Base-by-base conservation (phyloP, 1,140 invertebrate species). In the Rhagoletis pomonella region DNA sequence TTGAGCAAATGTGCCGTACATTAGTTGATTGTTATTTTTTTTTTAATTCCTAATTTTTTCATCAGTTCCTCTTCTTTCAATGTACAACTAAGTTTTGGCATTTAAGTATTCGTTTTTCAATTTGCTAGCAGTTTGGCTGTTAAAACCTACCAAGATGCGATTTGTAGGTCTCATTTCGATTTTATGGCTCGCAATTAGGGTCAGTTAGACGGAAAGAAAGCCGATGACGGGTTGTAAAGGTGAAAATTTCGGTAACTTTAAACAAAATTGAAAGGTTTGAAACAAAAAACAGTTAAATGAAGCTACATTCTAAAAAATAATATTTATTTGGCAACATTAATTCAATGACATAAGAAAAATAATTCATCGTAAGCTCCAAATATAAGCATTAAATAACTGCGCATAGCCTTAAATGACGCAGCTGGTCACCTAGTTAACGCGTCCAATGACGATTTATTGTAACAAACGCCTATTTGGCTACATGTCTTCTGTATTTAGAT, bases 11-110 rank as follows among this genome's bases (percentile, higher is more conserved):
- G 47, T 50, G 50, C 73, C 47, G 14, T 29, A 81, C n/a, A 81
- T 81, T 81, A 81, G 73, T 81, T 81, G 44, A 81, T 55, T 81
- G 47, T 50, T 81, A 55, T 81, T 81, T 73, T n/a, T 50, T 44
- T 42, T 69, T 69, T 69, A 3, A 14, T 81, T 42, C 10, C 47
- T 9, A 10, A 9, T 81, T 81, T 55, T n/a, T 50, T 81, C 3
- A 7, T 5, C 44, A 12, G 17, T 44, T 55, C 10, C 29, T 29
- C n/a, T 50, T 81, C 29, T 81, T 81, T n/a, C 12, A 4, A 14
- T 55, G 50, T 55, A 81, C 17, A 5, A 55, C 50, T 55, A 55
- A 55, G 5, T 55, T 55, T 55, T 55, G 50, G 17, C 42, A 14
- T 47, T 73, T 73, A 29, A 29, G 29, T 29, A 5, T 73, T 55